phyloP scores from a whole-genome alignment of 1,140 invertebrate species.

The Galleria mellonella region DNA sequence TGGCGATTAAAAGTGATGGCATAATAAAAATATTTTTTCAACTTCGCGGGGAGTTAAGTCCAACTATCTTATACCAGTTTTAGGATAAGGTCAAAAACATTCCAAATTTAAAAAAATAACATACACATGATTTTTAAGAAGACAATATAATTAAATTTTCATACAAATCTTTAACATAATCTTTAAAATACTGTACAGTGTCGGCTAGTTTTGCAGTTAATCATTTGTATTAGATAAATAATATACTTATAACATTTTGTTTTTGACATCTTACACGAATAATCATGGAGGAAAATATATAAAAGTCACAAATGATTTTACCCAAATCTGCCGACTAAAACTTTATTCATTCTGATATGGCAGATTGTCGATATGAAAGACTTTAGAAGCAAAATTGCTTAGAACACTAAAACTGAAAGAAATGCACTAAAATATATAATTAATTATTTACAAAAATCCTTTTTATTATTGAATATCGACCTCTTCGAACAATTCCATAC shows the following conservation, averaged over 20 bases:
- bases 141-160: conserved; percentile 74
- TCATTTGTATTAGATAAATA: conserved; percentile 41
- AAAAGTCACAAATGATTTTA: conserved; percentile 46
- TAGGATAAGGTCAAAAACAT: background rate
- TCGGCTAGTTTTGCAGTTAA: conserved; percentile 48
- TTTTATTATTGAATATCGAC: conserved; percentile 27
- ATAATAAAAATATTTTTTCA: too few species aligned
- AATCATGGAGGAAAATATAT: conserved; percentile 7
- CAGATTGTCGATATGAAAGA: conserved; percentile 73
- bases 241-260: conserved; percentile 3
- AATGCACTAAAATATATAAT: conserved; percentile 60
- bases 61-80: too few species aligned
- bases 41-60: too few species aligned
- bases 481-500: conserved; percentile 25
- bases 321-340: conserved; percentile 49
- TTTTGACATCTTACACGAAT: background rate
- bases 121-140: conserved; percentile 62
- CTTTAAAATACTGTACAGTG: conserved; percentile 72
- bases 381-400: conserved; percentile 56
- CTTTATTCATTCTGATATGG: conserved; percentile 70
- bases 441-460: conserved; percentile 56
- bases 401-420: conserved; percentile 55
- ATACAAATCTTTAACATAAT: conserved; percentile 74
- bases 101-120: conserved; percentile 33
- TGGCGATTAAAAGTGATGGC: too few species aligned